Conservation (phyloP, 2,797 vertebrate genomes). For the Tolypeutes matacus region DNA sequence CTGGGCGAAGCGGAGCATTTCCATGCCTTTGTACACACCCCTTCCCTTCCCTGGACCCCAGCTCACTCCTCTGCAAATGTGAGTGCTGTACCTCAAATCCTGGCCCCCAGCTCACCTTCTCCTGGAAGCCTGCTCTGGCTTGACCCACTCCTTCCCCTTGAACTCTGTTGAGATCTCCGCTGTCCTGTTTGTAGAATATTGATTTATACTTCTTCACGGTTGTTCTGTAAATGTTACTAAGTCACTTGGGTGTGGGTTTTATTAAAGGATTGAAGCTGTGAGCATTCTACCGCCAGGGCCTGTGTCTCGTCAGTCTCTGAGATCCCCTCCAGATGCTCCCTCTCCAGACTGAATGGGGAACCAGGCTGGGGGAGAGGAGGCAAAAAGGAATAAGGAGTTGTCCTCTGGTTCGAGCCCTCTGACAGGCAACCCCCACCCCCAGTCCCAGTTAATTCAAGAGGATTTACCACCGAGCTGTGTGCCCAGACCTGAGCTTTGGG, state of each 20-base stretch:
- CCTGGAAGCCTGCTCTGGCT: background rate
- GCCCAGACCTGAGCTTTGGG: background rate
- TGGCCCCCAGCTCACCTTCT: background rate
- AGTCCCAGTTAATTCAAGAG: background rate
- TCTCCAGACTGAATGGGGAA: too few species aligned
- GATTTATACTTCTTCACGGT: background rate
- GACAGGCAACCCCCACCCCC: background rate
- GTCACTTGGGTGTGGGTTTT: background rate
- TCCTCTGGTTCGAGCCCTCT: background rate
- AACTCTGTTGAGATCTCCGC: background rate
- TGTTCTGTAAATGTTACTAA: background rate
- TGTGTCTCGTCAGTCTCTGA: background rate
- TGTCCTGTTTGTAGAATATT: background rate
- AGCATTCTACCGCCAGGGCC: background rate
- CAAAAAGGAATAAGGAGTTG: background rate
- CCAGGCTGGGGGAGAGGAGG: background rate
- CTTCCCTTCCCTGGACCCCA: background rate
- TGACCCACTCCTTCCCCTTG: background rate
- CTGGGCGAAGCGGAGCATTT: background rate
- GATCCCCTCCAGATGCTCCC: background rate
- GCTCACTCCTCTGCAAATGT: background rate
- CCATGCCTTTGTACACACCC: background rate
- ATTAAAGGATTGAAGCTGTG: background rate
- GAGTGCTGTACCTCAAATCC: background rate
- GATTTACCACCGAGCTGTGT: too few species aligned